Evolutionary conservation across 2,888 invertebrate genomes (phyloP).

Genomic region (Tethea ocularis): DNA sequence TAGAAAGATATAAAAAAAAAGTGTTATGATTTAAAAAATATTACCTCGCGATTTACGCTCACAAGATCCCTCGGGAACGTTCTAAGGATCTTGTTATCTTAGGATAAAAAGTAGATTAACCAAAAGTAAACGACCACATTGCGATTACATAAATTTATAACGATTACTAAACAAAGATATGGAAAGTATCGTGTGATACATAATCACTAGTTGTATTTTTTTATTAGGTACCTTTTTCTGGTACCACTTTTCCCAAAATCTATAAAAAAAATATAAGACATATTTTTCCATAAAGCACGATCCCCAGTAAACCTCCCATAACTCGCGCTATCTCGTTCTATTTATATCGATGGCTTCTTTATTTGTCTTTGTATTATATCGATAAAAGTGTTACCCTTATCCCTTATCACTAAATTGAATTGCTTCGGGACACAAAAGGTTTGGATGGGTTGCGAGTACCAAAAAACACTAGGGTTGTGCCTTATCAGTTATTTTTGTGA

Average conservation of each 20-base stretch:
- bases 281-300: background rate
- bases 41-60: no score
- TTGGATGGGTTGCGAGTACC: slow-evolving; percentile 36
- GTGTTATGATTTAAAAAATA: no score
- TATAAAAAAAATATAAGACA: background rate
- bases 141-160: no score
- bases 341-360: slow-evolving; percentile 57
- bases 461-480: slow-evolving; percentile 50
- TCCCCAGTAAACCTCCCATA: background rate
- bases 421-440: slow-evolving; percentile 65
- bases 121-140: no score
- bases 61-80: no score
- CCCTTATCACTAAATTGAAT: slow-evolving; percentile 78
- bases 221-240: no score
- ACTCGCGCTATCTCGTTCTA: slow-evolving; percentile 26
- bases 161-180: no score
- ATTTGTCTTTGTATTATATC: slow-evolving; percentile 67
- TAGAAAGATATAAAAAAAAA: no score
- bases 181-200: no score
- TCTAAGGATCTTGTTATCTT: no score
- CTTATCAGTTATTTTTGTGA: slow-evolving; percentile 4
- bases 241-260: background rate
- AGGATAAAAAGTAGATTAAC: no score
- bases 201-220: no score
- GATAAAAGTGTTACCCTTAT: slow-evolving; percentile 45